Percentiles rank a stretch among this genome's conserved stretches.
Evolutionary conservation across 2,888 invertebrate species (phyloP).

Genomic region (Coelinius sp.): DNA sequence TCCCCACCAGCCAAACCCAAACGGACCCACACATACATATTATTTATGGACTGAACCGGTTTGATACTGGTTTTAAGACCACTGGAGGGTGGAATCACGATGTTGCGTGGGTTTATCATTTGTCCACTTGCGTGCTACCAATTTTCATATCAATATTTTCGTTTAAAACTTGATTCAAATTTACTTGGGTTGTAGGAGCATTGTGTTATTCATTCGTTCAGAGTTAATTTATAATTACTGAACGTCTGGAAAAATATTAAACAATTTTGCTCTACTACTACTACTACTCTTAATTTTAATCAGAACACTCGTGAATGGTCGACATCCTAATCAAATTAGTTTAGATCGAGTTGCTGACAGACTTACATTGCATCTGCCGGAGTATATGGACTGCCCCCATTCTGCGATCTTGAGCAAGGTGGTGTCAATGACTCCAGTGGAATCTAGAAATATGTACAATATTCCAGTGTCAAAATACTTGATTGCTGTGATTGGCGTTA

Average conservation of each 20-base stretch:
- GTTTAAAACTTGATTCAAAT: neutral
- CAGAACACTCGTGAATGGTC: neutral
- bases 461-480: neutral
- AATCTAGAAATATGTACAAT: conserved; percentile 62
- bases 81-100: neutral
- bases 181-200: no score
- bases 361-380: conserved; percentile 64
- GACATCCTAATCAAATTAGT: neutral
- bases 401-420: conserved; percentile 54
- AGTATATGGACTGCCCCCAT: conserved; percentile 58
- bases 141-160: neutral
- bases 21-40: neutral
- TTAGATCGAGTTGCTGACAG: neutral
- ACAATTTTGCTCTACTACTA: no score
- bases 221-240: neutral
- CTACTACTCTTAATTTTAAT: no score
- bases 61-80: neutral
- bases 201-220: no score
- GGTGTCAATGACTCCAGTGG: conserved; percentile 62
- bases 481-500: neutral
- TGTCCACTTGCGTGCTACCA: neutral
- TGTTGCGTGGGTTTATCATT: neutral
- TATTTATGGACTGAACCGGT: conserved; percentile 9
- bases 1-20: neutral
- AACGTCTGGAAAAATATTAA: neutral